Percentiles rank a stretch among this genome's conserved stretches.
Conservation (phyloP, 2,888 invertebrate genomes). For the Tiphia femorata region DNA sequence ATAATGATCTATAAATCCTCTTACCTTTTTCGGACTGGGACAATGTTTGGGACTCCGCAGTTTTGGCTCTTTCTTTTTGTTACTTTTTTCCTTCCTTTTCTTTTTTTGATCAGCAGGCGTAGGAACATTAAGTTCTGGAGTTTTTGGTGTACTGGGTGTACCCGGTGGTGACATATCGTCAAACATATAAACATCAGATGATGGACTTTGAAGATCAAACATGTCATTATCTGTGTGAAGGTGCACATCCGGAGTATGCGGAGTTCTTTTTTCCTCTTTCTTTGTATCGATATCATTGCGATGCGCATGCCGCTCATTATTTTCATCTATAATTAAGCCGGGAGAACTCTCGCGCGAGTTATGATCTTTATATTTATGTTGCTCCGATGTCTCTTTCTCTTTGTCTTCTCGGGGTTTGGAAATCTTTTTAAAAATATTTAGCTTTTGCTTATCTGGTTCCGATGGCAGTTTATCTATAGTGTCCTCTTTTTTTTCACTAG, state of each 20-base stretch:
- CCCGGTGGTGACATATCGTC: constrained; percentile 72
- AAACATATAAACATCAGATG: constrained; percentile 65
- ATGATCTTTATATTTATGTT: constrained; percentile 64
- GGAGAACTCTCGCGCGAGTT: constrained; percentile 67
- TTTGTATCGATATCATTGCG: constrained; percentile 43
- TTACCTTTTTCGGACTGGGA: constrained; percentile 61
- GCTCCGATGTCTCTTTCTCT: constrained; percentile 68
- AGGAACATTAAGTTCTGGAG: constrained; percentile 73
- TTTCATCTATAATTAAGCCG: constrained; percentile 69
- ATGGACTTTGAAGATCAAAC: constrained; percentile 61
- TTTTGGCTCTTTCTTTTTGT: constrained; percentile 70
- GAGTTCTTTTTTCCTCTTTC: constrained; percentile 62
- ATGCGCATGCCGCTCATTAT: constrained; percentile 50
- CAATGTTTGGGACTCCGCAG: constrained; percentile 58
- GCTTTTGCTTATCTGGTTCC: constrained; percentile 87
- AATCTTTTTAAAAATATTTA: constrained; percentile 90
- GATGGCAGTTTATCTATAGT: constrained; percentile 77
- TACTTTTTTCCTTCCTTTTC: constrained; percentile 73
- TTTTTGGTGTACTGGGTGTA: constrained; percentile 72
- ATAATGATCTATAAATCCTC: constrained; percentile 8
- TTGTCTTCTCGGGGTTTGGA: constrained; percentile 78
- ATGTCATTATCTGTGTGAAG: constrained; percentile 42
- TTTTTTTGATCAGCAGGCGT: constrained; percentile 70
- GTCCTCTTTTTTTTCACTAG: constrained; percentile 71
- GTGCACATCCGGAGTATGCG: constrained; percentile 62